Evolutionary conservation across 2,888 invertebrate genomes (phyloP).

Genomic region (Tiliacea citrago): DNA sequence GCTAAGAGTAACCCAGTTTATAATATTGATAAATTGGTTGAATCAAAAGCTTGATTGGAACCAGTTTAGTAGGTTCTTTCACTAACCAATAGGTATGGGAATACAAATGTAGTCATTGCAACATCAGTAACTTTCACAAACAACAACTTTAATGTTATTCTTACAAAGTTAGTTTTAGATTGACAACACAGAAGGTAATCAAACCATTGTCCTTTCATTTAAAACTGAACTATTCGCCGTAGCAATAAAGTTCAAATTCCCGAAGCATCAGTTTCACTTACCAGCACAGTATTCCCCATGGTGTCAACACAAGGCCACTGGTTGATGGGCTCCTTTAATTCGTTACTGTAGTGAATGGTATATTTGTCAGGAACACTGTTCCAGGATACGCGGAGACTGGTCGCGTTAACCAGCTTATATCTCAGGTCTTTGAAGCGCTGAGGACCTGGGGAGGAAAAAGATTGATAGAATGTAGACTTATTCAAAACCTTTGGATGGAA

Average conservation of each 20-base stretch:
- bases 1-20: too few relatives aligned
- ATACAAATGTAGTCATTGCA: too few relatives aligned
- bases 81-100: too few relatives aligned
- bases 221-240: background rate
- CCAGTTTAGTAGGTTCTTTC: too few relatives aligned
- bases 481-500: too few relatives aligned
- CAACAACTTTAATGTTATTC: too few relatives aligned
- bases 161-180: too few relatives aligned
- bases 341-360: conserved; percentile 87
- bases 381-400: conserved; percentile 78
- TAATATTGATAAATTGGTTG: too few relatives aligned
- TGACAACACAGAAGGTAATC: too few relatives aligned
- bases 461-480: background rate
- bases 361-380: conserved; percentile 78
- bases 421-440: conserved; percentile 75
- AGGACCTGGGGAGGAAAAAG: conserved; percentile 67
- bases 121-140: too few relatives aligned
- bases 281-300: conserved; percentile 77
- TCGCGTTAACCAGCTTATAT: conserved; percentile 76
- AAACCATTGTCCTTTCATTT: background rate
- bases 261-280: conserved; percentile 60
- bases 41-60: too few relatives aligned
- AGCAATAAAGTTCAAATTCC: conserved; percentile 3
- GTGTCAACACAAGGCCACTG: conserved; percentile 83
- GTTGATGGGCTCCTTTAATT: conserved; percentile 80